Evolutionary conservation across 2,797 vertebrate genomes (phyloP), one percentile per base, ranked within the genome.

Genomic region (Bovichtus variegatus): DNA sequence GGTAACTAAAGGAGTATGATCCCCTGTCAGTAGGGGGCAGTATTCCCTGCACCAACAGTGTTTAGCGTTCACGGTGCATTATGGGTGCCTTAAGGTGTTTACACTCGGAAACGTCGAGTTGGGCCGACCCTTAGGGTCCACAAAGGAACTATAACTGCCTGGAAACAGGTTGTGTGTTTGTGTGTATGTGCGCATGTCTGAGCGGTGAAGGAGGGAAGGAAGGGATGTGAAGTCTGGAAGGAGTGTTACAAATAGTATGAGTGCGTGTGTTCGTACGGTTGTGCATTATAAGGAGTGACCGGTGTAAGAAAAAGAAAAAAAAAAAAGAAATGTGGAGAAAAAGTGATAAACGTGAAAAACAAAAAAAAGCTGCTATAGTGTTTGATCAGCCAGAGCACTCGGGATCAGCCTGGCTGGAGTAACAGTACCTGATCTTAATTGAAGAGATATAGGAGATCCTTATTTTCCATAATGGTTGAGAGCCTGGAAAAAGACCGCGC

Each of bases 51-150:
- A 87, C 72, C 81, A 86, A 83, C 94, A 92, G 90, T 91, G 88
- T 94, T 93, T 94, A 86, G 82, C 93, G 87, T 93, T 93, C 88
- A 88, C 81, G 85, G 89, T 95, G 94, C 95, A 94, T 91, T 92
- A 93, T 93, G 91, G 88, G 94, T 96, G 95, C 96, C 96, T 97
- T 96, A 96, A 93, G 93, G 92, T 95, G 94, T 96, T 91, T 96
- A 88, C 93, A 89, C 91, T 90, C 76, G 87, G 87, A 92, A 88
- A 91, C 7, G 65, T 93, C 83, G 81, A 82, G 87, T 87, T 81
- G 41, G 78, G 91, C 87, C 86, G 84, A 91, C 93, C 78, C 89
- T 92, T 86, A 90, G 86, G 66, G 87, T 83, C 73, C 70, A 94
- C 94, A 94, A 93, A 96, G 93, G 91, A 92, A 92, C 85, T 85